Evolutionary conservation across 1,140 invertebrate species (phyloP), one percentile per base, ranked within the genome.

Genomic region (Procambarus virginalis): DNA sequence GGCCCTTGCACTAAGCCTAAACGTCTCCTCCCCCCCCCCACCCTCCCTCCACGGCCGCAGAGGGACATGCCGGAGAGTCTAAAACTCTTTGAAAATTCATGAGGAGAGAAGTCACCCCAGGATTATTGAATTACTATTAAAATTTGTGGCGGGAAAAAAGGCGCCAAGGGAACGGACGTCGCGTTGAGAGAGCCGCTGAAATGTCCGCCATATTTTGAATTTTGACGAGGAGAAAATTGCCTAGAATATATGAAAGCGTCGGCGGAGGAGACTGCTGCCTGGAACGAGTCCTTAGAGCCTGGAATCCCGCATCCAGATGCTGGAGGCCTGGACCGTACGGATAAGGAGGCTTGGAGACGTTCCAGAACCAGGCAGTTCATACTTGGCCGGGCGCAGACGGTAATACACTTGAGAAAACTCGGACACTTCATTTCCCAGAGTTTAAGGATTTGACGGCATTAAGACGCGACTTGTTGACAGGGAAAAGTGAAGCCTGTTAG

Each of bases 61-160:
- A 55, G 86, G 86, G 86, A 89, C 79, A n/a, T 60, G 58, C 79
- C 58, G 79, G 79, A 83, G 34, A 79, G 86, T 82, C 86, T 89
- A 83, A 81, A 89, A 60, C 86, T 89, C 80, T 89, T 89, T 89
- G 86, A 89, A 89, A 89, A 89, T 89, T 81, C 86, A 89, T 89
- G 86, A 89, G 64, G 86, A 68, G 86, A 82, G 79, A 82, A 89
- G 86, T 89, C 86, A 89, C 86, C 86, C 73, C 80, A 58, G 49
- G 86, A 89, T 89, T 89, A 89, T 89, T 89, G 86, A 89, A 89
- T 89, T 89, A 89, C 86, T 82, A 89, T 89, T 89, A 89, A 89
- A 89, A 89, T 89, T 82, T 89, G 86, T 89, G 68, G 86, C 12
- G 78, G 58, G 80, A 89, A 89, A 89, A 89, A 81, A 82, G 79